Percentiles rank a stretch among this genome's conserved stretches.
Evolutionary conservation across 2,888 invertebrate genomes (phyloP).

Genomic region (Pollenia angustigena): DNA sequence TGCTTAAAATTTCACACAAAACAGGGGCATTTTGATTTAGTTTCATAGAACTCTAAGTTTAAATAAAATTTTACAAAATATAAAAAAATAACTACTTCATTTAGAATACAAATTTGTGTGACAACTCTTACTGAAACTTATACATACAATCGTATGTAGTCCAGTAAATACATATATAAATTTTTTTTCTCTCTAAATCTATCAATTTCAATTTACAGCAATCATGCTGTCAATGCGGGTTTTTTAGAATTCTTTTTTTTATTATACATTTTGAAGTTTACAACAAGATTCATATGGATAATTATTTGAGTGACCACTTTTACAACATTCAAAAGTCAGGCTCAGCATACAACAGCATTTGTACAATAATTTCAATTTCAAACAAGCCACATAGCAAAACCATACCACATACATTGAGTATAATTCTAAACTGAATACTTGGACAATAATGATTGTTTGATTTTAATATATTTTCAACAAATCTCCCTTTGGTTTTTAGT

Average conservation of each 20-base stretch:
- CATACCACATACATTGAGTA: background rate
- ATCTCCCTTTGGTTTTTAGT: conserved; percentile 46
- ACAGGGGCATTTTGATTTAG: conserved; percentile 53
- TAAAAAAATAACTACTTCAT: conserved; percentile 15
- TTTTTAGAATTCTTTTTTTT: conserved; percentile 20
- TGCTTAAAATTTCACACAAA: background rate
- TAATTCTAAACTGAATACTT: conserved; percentile 31
- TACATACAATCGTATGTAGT: background rate
- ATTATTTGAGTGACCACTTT: conserved; percentile 67
- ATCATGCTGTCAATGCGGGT: conserved; percentile 71
- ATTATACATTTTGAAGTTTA: conserved; percentile 27
- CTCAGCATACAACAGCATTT: conserved; percentile 9
- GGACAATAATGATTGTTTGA: conserved; percentile 48
- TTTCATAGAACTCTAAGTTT: conserved; percentile 33
- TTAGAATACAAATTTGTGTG: conserved; percentile 5
- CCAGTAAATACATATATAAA: background rate
- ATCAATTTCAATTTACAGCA: conserved; percentile 73
- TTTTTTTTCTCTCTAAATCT: conserved; percentile 51
- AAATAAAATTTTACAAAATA: conserved; percentile 39
- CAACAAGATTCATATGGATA: conserved; percentile 54
- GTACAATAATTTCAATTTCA: background rate
- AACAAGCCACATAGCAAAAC: conserved; percentile 44
- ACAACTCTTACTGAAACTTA: background rate
- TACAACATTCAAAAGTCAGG: conserved; percentile 11
- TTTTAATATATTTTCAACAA: conserved; percentile 56